Evolutionary conservation across 23 tunicate species (phyloP).

Genomic region (Clavelina lepadiformis): DNA sequence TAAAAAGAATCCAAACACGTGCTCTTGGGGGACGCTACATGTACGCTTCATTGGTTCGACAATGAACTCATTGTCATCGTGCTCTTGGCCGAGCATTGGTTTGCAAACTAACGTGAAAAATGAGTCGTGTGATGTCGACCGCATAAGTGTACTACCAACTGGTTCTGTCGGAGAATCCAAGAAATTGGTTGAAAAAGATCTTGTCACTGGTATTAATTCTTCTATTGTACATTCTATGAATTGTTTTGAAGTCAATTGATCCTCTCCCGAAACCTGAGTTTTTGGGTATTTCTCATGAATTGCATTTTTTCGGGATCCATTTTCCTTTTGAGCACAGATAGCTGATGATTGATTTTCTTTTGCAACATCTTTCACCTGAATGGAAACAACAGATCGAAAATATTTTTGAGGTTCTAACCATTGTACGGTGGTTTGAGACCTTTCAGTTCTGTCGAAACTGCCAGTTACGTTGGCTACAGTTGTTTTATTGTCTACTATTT

Average conservation of each 20-base stretch:
- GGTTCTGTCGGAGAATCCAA: no score
- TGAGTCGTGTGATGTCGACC: conserved; percentile 13
- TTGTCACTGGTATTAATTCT: conserved; percentile 13
- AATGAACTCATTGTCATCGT: background rate
- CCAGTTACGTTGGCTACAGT: no score
- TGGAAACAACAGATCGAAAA: conserved; percentile 6
- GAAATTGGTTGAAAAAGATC: conserved; percentile 19
- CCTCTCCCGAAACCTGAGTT: no score
- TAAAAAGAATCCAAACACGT: no score
- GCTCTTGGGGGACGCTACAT: no score
- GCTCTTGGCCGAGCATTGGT: background rate
- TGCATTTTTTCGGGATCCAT: background rate
- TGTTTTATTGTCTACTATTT: no score
- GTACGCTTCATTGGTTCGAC: conserved; percentile 4
- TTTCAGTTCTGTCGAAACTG: no score
- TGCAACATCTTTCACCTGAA: background rate
- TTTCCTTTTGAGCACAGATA: background rate
- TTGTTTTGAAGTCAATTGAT: no score
- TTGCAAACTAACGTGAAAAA: conserved; percentile 17
- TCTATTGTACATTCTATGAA: conserved; percentile 16
- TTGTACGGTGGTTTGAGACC: background rate
- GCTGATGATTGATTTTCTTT: background rate
- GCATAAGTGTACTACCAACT: no score
- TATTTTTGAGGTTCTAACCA: conserved; percentile 9
- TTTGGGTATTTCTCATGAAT: no score